phyloP scores from a whole-genome alignment of 2,113 vertebrate species.

The Hiodon tergisus region DNA sequence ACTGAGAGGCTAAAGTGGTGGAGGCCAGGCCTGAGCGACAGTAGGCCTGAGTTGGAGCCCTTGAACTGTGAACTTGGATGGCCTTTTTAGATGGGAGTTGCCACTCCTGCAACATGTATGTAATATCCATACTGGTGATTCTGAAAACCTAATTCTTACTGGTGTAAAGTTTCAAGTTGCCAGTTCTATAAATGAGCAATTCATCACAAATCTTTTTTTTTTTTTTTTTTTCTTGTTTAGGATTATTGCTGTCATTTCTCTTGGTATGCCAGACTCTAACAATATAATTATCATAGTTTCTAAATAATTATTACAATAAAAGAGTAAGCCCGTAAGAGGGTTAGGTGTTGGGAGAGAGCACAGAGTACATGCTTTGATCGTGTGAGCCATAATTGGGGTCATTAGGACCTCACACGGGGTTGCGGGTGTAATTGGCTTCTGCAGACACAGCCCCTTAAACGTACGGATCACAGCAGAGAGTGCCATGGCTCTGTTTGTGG shows the following conservation, averaged over 20 bases:
- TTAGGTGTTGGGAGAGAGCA: slow-evolving; percentile 39
- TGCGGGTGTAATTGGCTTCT: slow-evolving; percentile 64
- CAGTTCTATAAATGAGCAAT: background rate
- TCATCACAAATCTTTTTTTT: background rate
- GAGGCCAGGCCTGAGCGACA: too few relatives aligned
- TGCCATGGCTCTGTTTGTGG: slow-evolving; percentile 60
- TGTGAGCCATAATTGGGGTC: slow-evolving; percentile 61
- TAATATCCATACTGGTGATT: too few relatives aligned
- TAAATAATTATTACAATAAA: slow-evolving; percentile 56
- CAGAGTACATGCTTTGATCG: slow-evolving; percentile 57
- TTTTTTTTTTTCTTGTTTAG: background rate
- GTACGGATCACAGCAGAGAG: slow-evolving; percentile 52
- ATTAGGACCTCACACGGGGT: slow-evolving; percentile 64
- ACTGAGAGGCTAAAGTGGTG: too few relatives aligned
- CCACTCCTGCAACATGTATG: too few relatives aligned
- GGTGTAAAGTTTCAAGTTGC: background rate
- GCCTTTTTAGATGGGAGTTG: too few relatives aligned
- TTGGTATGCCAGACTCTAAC: slow-evolving; percentile 50
- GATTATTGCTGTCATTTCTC: slow-evolving; percentile 24
- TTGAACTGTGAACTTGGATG: too few relatives aligned
- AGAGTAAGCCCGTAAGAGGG: slow-evolving; percentile 37
- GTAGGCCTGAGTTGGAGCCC: too few relatives aligned
- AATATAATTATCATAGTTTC: slow-evolving; percentile 48
- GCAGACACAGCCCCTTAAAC: slow-evolving; percentile 52
- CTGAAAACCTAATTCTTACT: too few relatives aligned